A percentile compares a stretch with the other conserved stretches of the same genome.
Evolutionary conservation across 2,888 invertebrate species (phyloP).

Genomic region (Tiliacea aurago): DNA sequence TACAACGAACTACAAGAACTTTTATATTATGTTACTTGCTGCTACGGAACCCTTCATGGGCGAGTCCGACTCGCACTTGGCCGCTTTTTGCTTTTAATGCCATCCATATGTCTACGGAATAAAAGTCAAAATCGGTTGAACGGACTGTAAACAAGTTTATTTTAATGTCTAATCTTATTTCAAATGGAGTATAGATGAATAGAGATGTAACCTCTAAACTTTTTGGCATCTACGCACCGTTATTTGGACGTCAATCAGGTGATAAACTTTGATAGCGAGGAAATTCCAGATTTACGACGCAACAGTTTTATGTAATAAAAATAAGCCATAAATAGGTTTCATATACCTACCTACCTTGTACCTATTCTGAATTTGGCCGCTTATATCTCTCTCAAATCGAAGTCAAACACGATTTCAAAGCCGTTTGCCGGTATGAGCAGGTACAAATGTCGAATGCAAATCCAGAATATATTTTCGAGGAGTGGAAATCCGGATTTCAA

Average conservation of each 20-base stretch:
- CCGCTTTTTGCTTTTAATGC: no score
- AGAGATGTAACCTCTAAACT: constrained; percentile 29
- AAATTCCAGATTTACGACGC: constrained; percentile 55
- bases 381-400: neutral
- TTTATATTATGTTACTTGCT: no score
- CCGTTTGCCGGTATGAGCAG: neutral
- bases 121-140: no score
- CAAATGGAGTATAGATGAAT: no score
- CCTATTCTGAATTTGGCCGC: neutral
- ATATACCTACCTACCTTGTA: constrained; percentile 12
- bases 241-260: constrained; percentile 52
- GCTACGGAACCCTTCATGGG: no score
- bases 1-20: no score
- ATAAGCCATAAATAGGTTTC: constrained; percentile 38
- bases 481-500: constrained; percentile 20
- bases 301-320: constrained; percentile 50
- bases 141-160: no score
- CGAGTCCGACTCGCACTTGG: no score
- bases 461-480: constrained; percentile 14
- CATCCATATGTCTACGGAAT: no score
- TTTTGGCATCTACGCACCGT: constrained; percentile 33
- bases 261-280: constrained; percentile 54
- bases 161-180: no score
- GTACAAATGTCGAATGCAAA: neutral
- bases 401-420: neutral